Evolutionary conservation across 1,140 invertebrate genomes (phyloP).

Genomic region (Battus philenor): DNA sequence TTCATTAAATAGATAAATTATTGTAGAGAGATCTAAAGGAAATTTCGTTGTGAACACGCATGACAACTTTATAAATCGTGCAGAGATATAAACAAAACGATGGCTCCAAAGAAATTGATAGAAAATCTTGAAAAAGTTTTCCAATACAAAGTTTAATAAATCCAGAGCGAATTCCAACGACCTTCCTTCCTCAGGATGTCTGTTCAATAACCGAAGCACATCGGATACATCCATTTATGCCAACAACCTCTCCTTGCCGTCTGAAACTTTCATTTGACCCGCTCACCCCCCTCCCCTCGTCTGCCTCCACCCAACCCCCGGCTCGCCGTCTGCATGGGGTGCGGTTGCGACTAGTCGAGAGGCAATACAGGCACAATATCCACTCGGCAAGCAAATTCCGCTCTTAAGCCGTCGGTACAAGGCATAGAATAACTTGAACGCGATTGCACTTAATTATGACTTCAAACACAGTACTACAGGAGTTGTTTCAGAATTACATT

Average conservation of each 20-base stretch:
- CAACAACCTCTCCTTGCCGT: constrained; percentile 32
- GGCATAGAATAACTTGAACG: background rate
- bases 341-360: constrained; percentile 19
- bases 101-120: no score
- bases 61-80: no score
- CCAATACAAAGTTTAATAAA: no score
- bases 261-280: constrained; percentile 55
- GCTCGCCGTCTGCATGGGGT: constrained; percentile 28
- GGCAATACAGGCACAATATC: constrained; percentile 5
- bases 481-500: constrained; percentile 10
- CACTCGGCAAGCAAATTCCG: no score
- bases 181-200: constrained; percentile 4
- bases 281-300: constrained; percentile 27
- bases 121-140: no score
- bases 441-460: background rate
- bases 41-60: no score
- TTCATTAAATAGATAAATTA: no score
- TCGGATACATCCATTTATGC: constrained; percentile 30
- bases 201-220: constrained; percentile 23
- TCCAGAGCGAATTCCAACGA: no score
- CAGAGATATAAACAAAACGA: no score
- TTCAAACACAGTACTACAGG: constrained; percentile 1
- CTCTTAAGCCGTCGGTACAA: no score
- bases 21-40: no score
- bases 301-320: constrained; percentile 28